A percentile compares a stretch with the other conserved stretches of the same genome.
Conservation (phyloP, 2,888 invertebrate genomes). For the Ichneumoninae sp. region DNA sequence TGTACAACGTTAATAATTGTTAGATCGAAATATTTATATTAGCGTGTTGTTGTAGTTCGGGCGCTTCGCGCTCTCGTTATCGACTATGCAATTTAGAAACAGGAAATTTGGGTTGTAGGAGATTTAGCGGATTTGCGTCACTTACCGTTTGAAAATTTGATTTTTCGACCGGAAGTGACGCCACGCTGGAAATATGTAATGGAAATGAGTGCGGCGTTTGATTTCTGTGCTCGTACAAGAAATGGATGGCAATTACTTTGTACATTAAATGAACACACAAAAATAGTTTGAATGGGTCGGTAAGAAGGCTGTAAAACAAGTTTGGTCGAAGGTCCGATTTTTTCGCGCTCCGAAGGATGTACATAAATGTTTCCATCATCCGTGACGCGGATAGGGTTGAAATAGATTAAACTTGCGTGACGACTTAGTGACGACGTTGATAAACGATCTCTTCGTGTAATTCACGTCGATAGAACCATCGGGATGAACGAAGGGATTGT, state of each 20-base stretch:
- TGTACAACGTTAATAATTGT: neutral
- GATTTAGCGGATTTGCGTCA: no score
- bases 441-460: neutral
- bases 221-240: neutral
- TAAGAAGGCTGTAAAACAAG: neutral
- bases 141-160: no score
- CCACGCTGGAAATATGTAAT: no score
- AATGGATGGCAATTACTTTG: neutral
- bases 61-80: no score
- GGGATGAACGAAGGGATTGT: neutral
- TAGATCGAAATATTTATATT: neutral
- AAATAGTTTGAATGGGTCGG: neutral
- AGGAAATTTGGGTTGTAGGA: no score
- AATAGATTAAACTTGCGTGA: neutral
- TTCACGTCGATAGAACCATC: neutral
- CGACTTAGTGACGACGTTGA: neutral
- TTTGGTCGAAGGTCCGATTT: neutral
- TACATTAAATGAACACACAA: neutral
- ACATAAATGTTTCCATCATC: neutral
- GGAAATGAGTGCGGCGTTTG: neutral
- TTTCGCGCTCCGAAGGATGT: neutral
- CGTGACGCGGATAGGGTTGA: neutral
- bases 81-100: no score
- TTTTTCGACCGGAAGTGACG: no score
- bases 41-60: no score